A percentile compares a stretch with the other conserved stretches of the same genome.
Conservation (phyloP, 2,113 vertebrate species). For the Natator depressus region DNA sequence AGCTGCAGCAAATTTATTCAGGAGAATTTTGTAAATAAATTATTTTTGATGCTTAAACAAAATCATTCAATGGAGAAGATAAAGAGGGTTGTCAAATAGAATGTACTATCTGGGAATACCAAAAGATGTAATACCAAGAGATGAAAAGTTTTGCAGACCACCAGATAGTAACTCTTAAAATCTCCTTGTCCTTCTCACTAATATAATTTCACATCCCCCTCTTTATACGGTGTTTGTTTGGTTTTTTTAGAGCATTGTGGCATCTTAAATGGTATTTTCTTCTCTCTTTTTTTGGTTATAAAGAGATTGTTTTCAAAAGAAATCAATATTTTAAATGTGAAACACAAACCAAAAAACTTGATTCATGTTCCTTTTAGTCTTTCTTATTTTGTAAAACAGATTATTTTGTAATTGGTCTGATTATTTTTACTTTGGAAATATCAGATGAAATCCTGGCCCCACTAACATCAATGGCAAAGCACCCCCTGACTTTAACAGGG, state of each 20-base stretch:
- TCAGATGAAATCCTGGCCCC: not conserved
- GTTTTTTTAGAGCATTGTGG: not conserved
- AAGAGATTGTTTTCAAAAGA: slow-evolving; percentile 19
- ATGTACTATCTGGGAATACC: not conserved
- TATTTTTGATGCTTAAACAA: not conserved
- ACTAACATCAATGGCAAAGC: not conserved
- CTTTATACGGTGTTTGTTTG: not conserved
- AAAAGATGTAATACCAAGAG: not conserved
- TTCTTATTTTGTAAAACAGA: not conserved
- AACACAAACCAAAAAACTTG: not conserved
- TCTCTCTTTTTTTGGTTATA: not conserved
- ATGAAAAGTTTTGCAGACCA: not conserved
- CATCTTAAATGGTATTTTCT: slow-evolving; percentile 9
- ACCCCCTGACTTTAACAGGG: not conserved
- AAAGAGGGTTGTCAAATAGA: not conserved
- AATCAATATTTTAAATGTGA: not conserved
- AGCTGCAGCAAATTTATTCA: not conserved
- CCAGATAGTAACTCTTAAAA: not conserved
- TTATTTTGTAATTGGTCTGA: not conserved
- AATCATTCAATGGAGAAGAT: not conserved
- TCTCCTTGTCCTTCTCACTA: not conserved
- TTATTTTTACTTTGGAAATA: not conserved
- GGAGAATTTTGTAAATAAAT: not conserved
- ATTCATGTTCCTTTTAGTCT: not conserved
- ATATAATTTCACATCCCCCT: not conserved